Evolutionary conservation across 2,797 vertebrate species (phyloP), one percentile per base, ranked within the genome.

Genomic region (Petrocephalus sullivani): DNA sequence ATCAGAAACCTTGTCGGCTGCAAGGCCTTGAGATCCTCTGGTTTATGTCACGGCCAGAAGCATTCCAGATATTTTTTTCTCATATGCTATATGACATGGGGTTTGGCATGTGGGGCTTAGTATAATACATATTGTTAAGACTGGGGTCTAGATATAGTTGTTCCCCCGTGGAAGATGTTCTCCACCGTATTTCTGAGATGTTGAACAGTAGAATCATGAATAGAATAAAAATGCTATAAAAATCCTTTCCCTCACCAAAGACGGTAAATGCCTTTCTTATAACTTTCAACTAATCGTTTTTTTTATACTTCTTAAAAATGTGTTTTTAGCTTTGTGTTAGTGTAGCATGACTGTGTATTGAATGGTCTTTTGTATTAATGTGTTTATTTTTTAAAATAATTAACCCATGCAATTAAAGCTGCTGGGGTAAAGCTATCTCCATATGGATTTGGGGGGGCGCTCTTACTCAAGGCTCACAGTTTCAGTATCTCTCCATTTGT

Each of bases 31-130:
- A 67, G 33, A 53, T 83, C 71, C n/a, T 89, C 88, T 64, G 51
- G 86, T 88, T 46, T 61, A 81, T 33, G 88, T 19, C 84, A 23
- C 88, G 85, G 88, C 86, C 78, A 87, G 60, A 91, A 89, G 5
- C 71, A 46, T 78, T 19, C 71, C 71, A n/a, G 37, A 46, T 90
- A 14, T 87, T 89, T 89, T 85, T 19, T 87, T 89, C 89, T 85
- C 90, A 81, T 89, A 54, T 49, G 41, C 56, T 21, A 23, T 81
- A 57, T 37, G 85, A 58, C 81, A 83, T 89, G 67, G 86, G 46
- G 57, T 82, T 87, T 82, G 33, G 9, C 21, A 7, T 64, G 21
- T 51, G 49, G 5, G 49, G 49, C 8, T 1, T 51, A 51, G 28
- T 14, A 14, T 33, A 67, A 33, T 67, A 33, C 41, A 46, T 67